These are phyloP conservation scores for Pagrus major DNA, from an alignment of 2,113 vertebrate genomes.

Conservation along the genomic window DNA sequence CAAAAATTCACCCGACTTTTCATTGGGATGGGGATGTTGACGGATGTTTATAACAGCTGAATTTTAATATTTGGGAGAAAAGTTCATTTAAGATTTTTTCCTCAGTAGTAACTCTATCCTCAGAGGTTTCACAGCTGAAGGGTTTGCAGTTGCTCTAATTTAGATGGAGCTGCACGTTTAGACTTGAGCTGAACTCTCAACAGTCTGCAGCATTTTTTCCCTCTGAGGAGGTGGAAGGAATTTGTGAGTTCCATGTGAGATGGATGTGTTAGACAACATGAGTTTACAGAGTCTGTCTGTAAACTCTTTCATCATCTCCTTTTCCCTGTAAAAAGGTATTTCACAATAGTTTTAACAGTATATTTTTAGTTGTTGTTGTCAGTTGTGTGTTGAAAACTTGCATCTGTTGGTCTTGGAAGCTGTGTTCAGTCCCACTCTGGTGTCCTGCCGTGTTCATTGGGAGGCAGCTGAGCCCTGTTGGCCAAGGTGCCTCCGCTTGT, in stretches of 20 bases:
- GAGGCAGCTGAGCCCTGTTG: too few species aligned
- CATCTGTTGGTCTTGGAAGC: too few species aligned
- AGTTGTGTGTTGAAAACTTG: too few species aligned
- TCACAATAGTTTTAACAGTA: too few species aligned
- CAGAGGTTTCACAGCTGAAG: not conserved
- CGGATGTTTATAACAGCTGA: too few species aligned
- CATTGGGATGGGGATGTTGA: too few species aligned
- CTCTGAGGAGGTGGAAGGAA: constrained; percentile 61
- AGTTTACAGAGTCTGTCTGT: not conserved
- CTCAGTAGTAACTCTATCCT: not conserved
- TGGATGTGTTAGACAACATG: constrained; percentile 39
- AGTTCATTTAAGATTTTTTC: not conserved
- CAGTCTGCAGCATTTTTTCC: not conserved
- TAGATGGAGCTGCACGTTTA: constrained; percentile 1
- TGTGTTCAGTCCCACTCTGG: too few species aligned
- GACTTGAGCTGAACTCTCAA: constrained; percentile 27
- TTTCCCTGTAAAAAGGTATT: fast-evolving
- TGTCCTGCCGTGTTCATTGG: too few species aligned
- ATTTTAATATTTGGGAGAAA: too few species aligned
- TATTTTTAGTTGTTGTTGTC: too few species aligned
- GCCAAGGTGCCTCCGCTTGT: too few species aligned
- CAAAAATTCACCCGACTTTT: too few species aligned
- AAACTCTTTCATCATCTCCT: not conserved
- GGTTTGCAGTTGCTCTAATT: not conserved
- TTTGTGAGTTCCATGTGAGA: constrained; percentile 65